Base-by-base conservation (phyloP, 2,113 vertebrate species). In the Ammodytes marinus region DNA sequence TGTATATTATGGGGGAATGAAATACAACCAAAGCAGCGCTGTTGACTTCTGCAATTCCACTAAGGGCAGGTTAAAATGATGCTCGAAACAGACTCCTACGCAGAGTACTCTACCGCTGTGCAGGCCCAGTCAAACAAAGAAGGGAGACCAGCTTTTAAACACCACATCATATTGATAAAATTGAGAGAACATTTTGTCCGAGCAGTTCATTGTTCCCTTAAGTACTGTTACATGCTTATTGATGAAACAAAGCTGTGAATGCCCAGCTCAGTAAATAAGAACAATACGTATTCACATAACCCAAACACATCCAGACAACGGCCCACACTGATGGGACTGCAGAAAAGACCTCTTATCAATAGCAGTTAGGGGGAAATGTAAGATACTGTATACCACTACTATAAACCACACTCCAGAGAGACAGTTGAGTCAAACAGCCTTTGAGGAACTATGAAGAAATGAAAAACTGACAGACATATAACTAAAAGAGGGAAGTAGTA, bases 21-120 rank as follows among this genome's bases (percentile, higher is more conserved):
- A 47, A 40, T 3, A 74, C 27, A 59, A 54, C n/a, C 13, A 69
- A 64, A 59, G 55, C 42, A 69, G 46, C 46, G 60, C 52, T 67
- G 42, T 19, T 74, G 60, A 65, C 27, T 68, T 66, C 42, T 57
- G 39, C 39, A 14, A n/a, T 66, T 79, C 53, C 66, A 66, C 17
- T 49, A 13, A 40, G 37, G 17, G 60, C 58, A 35, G 27, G 12
- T 42, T 45, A 4, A 53, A 43, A 69, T 19, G 10, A 40, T 19
- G 15, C 15, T 63, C 5, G n/a, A 43, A 75, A 47, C 57, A 74
- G 6, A 74, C 76, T 71, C 42, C 55, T 53, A 60, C 71, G 10
- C 35, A 37, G n/a, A 57, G 43, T 27, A n/a, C 63, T 64, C 42
- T 4, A 39, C 65, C 15, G 27, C 19, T 45, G 42, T 27, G 53